phyloP scores from a whole-genome alignment of 1,140 invertebrate species.

The Arion vulgaris region DNA sequence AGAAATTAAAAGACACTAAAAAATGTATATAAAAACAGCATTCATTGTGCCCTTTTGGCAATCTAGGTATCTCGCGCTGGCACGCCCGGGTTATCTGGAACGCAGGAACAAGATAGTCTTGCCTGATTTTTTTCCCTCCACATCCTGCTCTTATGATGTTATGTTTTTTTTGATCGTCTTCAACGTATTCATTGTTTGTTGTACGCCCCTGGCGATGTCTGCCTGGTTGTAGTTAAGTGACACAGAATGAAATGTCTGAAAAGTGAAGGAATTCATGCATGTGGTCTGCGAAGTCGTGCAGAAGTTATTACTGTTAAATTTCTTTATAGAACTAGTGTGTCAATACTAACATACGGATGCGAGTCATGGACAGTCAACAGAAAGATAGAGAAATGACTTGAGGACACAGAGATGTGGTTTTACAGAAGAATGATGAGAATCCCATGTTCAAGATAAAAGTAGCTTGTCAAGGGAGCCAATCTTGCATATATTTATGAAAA shows the following conservation, averaged over 20 bases:
- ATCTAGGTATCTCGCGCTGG: neutral
- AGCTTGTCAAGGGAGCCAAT: no score
- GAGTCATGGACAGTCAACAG: no score
- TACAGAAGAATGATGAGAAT: no score
- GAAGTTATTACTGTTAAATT: no score
- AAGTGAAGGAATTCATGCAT: neutral
- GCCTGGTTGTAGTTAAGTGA: neutral
- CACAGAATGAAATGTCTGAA: neutral
- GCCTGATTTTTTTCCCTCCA: neutral
- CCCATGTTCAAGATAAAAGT: no score
- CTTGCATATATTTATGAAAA: no score
- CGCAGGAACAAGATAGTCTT: neutral
- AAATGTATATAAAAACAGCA: no score
- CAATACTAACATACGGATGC: no score
- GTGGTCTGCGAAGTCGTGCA: no score
- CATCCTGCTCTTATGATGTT: neutral
- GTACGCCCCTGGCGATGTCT: neutral
- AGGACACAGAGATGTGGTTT: no score
- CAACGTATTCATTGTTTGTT: neutral
- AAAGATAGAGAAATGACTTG: no score
- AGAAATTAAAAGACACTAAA: neutral
- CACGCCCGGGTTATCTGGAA: constrained; percentile 1
- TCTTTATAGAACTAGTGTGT: no score
- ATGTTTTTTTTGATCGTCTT: neutral
- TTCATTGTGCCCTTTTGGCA: constrained; percentile 7